Percentiles rank a stretch among this genome's conserved stretches.
Evolutionary conservation across 2,797 vertebrate genomes (phyloP).

Genomic region (Danio choprae): DNA sequence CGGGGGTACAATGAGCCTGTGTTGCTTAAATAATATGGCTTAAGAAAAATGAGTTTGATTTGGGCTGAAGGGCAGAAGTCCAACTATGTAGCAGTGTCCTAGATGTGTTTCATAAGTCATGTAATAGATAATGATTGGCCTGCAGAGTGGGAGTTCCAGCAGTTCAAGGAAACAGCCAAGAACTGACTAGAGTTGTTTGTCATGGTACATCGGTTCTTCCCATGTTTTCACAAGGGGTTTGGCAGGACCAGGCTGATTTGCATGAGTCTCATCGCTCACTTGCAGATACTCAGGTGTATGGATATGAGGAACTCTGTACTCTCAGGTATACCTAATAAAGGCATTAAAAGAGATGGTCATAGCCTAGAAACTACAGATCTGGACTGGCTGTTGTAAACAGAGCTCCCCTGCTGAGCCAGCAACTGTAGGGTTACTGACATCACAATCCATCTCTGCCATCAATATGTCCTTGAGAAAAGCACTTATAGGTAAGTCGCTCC

Average conservation of each 20-base stretch:
- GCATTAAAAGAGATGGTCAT: neutral
- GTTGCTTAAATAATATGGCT: conserved; percentile 5
- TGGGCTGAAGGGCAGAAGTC: conserved; percentile 26
- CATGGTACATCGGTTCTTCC: conserved; percentile 35
- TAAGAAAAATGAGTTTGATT: conserved; percentile 2
- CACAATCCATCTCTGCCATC: conserved; percentile 31
- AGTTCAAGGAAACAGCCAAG: conserved; percentile 50
- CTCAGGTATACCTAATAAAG: conserved; percentile 20
- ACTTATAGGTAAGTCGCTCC: conserved; percentile 28
- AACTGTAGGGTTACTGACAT: conserved; percentile 42
- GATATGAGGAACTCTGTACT: conserved; percentile 9
- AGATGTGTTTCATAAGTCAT: conserved; percentile 47
- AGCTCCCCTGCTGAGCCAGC: conserved; percentile 36
- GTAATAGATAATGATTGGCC: conserved; percentile 37
- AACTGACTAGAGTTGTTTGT: conserved; percentile 52
- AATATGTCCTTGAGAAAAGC: conserved; percentile 43
- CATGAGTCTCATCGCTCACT: conserved; percentile 26
- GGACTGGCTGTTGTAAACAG: conserved; percentile 33
- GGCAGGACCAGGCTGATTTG: conserved; percentile 42
- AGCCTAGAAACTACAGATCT: conserved; percentile 29
- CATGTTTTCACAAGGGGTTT: conserved; percentile 35
- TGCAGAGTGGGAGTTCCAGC: conserved; percentile 32
- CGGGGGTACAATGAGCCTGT: too few relatives aligned
- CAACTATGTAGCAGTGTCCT: conserved; percentile 34
- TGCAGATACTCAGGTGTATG: conserved; percentile 20